Evolutionary conservation across 2,797 vertebrate genomes (phyloP).

Genomic region (Tenualosa thibaudeaui): DNA sequence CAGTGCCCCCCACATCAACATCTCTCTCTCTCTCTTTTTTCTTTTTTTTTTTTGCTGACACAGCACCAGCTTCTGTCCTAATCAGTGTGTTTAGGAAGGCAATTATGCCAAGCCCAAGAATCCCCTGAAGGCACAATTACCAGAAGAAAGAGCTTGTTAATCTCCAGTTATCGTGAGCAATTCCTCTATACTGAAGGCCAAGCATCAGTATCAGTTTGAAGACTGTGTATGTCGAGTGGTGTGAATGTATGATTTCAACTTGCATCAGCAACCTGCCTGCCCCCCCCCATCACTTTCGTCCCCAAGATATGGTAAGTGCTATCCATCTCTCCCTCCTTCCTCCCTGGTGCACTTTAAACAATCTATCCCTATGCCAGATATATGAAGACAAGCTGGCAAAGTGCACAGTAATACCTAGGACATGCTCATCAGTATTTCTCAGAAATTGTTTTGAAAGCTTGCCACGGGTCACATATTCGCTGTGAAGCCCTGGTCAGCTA

Average conservation of each 20-base stretch:
- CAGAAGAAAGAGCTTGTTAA: conserved; percentile 54
- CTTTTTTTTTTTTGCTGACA: conserved; percentile 39
- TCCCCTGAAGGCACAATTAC: conserved; percentile 62
- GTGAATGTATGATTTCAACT: not conserved
- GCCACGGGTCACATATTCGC: not conserved
- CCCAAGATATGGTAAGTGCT: not conserved
- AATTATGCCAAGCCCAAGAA: conserved; percentile 57
- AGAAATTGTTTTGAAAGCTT: not conserved
- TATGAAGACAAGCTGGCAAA: not conserved
- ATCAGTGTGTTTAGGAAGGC: conserved; percentile 57
- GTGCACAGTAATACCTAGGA: not conserved
- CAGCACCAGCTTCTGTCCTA: conserved; percentile 35
- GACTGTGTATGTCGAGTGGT: not conserved
- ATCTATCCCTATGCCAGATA: not conserved
- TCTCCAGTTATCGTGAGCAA: conserved; percentile 44
- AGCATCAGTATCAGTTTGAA: not conserved
- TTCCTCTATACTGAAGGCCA: conserved; percentile 3
- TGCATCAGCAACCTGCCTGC: conserved; percentile 3
- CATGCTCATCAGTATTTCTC: not conserved
- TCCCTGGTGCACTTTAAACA: not conserved
- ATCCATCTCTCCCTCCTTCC: not conserved
- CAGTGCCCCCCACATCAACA: not conserved
- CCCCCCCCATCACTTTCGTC: not conserved
- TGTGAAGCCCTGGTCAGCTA: conserved; percentile 1
- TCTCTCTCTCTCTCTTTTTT: not conserved